phyloP scores from a whole-genome alignment of 1,140 invertebrate species.

The Myzus persicae region DNA sequence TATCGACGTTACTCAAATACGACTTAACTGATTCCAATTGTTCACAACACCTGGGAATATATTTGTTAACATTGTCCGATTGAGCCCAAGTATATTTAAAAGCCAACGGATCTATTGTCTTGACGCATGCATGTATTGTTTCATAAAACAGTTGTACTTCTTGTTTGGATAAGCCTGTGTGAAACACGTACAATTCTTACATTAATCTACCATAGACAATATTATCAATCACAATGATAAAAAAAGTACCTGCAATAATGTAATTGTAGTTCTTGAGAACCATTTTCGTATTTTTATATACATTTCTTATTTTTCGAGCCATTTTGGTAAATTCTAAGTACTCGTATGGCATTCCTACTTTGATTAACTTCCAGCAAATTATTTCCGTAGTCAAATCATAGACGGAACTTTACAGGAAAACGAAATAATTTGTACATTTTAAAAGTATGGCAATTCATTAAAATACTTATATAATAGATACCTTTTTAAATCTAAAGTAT shows the following conservation, averaged over 20 bases:
- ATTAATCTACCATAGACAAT: not conserved
- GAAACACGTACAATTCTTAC: not conserved
- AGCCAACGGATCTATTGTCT: not conserved
- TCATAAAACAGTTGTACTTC: slow-evolving; percentile 11
- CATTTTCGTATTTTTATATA: not conserved
- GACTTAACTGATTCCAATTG: slow-evolving; percentile 44
- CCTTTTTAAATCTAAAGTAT: not conserved
- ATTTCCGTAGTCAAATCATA: not conserved
- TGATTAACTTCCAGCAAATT: not conserved
- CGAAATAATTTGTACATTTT: not conserved
- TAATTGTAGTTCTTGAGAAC: not conserved
- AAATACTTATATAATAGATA: not conserved
- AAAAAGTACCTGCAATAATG: not conserved
- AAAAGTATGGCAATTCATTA: not conserved
- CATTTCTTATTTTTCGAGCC: not conserved
- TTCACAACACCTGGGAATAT: not conserved
- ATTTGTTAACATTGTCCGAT: not conserved
- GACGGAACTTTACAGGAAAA: not conserved
- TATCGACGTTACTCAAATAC: not conserved
- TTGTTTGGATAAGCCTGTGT: not conserved
- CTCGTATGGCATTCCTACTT: not conserved
- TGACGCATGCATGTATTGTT: not conserved
- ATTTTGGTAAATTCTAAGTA: not conserved
- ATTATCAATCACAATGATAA: not conserved
- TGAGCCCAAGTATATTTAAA: not conserved